phyloP scores from a whole-genome alignment of 2,113 vertebrate genomes.

The Cygnus buccinator region DNA sequence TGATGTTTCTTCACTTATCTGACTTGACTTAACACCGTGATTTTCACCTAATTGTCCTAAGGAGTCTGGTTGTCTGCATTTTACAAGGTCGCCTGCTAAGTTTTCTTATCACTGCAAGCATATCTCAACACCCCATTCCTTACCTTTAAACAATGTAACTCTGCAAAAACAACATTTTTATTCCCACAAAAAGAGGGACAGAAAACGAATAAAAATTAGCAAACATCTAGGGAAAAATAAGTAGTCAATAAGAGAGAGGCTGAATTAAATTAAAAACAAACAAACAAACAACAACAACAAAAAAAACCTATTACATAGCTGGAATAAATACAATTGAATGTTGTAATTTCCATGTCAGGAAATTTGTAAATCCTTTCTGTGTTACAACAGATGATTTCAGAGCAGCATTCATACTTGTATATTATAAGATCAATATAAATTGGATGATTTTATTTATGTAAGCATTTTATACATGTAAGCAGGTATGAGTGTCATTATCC shows the following conservation, averaged over 20 bases:
- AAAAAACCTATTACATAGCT: neutral
- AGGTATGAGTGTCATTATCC: neutral
- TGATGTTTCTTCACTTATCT: no score
- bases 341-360: neutral
- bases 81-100: no score
- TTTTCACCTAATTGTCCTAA: no score
- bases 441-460: neutral
- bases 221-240: neutral
- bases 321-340: neutral
- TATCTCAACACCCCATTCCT: no score
- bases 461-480: neutral
- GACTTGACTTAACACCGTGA: no score
- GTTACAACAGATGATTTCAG: neutral
- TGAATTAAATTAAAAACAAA: neutral
- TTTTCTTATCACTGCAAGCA: no score
- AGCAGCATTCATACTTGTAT: neutral
- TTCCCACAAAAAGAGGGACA: neutral
- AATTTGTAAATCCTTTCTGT: neutral
- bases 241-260: neutral
- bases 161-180: no score
- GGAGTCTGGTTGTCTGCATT: no score
- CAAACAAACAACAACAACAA: no score
- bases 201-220: neutral
- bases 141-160: no score
- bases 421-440: neutral